phyloP scores from a whole-genome alignment of 35 echinoderm and acorn worm species.

The Eucidaris tribuloides region DNA sequence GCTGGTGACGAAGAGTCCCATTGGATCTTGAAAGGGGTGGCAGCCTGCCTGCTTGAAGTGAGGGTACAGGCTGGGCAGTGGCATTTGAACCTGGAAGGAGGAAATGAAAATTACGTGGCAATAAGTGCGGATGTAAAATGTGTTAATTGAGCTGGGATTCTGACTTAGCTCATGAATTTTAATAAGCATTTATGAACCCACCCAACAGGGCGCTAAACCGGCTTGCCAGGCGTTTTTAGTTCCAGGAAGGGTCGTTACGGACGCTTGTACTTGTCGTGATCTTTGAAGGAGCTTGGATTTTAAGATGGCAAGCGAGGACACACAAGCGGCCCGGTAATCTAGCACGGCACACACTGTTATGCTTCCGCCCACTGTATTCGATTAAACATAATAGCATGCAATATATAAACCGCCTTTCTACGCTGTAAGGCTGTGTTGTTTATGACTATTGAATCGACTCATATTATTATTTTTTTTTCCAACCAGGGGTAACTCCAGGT shows the following conservation, averaged over 20 bases:
- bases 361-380: conserved; percentile 4
- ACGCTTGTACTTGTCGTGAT: conserved; percentile 7
- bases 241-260: not conserved
- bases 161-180: conserved; percentile 28
- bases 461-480: conserved; percentile 1
- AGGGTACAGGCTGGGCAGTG: not conserved
- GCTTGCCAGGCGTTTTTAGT: not conserved
- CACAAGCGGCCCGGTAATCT: not conserved
- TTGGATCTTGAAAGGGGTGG: not conserved
- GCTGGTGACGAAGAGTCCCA: not conserved
- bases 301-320: not conserved
- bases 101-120: not conserved
- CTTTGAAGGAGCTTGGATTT: conserved; percentile 1
- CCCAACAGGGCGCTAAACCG: not conserved
- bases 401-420: not conserved
- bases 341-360: not conserved
- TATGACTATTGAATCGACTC: conserved; percentile 6
- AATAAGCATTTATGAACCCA: not conserved
- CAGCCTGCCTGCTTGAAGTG: not conserved
- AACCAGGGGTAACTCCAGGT: conserved; percentile 16
- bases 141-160: conserved; percentile 6
- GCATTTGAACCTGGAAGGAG: not conserved
- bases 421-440: not conserved
- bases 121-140: not conserved
- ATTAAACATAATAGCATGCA: conserved; percentile 6